Percentiles rank a stretch among this genome's conserved stretches.
phyloP scores from a whole-genome alignment of 2,797 vertebrate genomes.

The Microhierax caerulescens region DNA sequence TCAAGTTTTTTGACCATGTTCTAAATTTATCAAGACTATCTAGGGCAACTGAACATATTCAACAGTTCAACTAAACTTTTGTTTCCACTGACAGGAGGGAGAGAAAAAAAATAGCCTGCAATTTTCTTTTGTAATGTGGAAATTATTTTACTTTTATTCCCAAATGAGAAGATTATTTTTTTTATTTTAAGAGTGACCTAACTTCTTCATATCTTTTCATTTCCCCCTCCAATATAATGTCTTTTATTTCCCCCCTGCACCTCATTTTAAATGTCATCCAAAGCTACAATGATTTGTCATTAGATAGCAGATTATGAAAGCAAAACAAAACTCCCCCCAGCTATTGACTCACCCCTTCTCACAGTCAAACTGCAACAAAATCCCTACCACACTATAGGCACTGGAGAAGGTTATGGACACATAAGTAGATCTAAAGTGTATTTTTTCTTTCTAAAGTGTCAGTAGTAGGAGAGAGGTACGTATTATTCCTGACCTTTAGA shows the following conservation, averaged over 20 bases:
- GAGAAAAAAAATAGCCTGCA: background rate
- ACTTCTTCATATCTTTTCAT: background rate
- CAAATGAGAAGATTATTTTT: background rate
- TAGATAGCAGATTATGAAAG: background rate
- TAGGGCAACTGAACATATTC: background rate
- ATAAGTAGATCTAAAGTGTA: background rate
- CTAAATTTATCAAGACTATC: background rate
- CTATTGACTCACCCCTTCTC: background rate
- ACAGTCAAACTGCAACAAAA: background rate
- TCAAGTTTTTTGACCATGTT: background rate
- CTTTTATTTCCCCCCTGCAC: background rate
- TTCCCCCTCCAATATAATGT: background rate
- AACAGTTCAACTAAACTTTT: background rate
- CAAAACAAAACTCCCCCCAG: background rate
- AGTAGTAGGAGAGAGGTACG: background rate
- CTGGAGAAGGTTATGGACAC: background rate
- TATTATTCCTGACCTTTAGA: background rate
- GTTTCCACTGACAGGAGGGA: background rate
- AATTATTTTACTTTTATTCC: background rate
- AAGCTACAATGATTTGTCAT: background rate
- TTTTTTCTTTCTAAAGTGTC: background rate
- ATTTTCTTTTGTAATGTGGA: background rate
- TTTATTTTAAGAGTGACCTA: background rate
- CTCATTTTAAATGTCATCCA: background rate
- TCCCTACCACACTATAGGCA: background rate